Evolutionary conservation across 1,140 invertebrate species (phyloP), one percentile per base, ranked within the genome.

Genomic region (Oscheius sp.): DNA sequence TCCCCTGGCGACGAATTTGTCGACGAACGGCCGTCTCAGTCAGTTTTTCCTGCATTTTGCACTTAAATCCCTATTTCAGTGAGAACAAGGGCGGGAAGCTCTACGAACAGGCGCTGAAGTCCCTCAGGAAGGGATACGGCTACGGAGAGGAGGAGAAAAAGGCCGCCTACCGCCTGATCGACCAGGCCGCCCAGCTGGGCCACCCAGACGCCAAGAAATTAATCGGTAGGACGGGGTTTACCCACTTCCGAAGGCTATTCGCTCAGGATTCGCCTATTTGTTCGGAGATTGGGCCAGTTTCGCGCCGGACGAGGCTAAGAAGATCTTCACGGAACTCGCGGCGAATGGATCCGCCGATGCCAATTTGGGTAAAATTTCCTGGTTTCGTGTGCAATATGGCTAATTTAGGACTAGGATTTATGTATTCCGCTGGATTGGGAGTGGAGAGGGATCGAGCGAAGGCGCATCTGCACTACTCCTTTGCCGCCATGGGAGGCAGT

Each of bases 401-500:
- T 13, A 7, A 32, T 32, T 63, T 26, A 68, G 66, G 20, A 3
- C 86, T 95, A 78, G 93, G 91, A 26, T 93, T 95, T 84, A 86
- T 97, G 58, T 91, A 95, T 85, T 91, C 93, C 23, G 90, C 90
- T 62, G 95, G 95, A 15, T 88, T 95, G 4, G 75, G 75, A 15
- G 63, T 77, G 28, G 18, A 32, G 18, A 70, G 73, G 20, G 49
- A 68, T 15, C 42, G 23, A 23, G 42, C 42, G 15, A 45, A 45
- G 23, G 42, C 42, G 15, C 42, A 18, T 45, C 15, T 45, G 15
- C 23, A 45, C 42, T 45, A 45, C 42, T 18, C 23, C 15, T 45
- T 45, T 23, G 18, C 42, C 23, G 42, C 42, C 18, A 15, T 45
- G 15, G 42, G 42, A 15, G 42, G 42, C 42, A 45, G 23, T 45